Conservation (phyloP, 2,888 invertebrate species). For the Dioctria rufipes region DNA sequence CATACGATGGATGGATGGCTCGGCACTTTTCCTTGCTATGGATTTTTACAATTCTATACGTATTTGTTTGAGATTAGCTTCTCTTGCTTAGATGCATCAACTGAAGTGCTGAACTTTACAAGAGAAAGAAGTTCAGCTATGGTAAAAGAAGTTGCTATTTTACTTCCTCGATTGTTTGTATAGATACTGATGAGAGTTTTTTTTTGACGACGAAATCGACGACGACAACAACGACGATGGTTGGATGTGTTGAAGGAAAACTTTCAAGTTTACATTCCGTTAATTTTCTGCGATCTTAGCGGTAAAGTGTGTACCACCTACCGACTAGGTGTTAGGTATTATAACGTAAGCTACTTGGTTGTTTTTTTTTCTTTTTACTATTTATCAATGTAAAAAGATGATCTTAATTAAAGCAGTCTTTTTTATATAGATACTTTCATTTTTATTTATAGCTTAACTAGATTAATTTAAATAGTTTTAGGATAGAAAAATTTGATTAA, state of each 20-base stretch:
- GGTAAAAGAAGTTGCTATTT: background rate
- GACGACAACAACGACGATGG: too few relatives aligned
- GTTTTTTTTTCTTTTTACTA: too few relatives aligned
- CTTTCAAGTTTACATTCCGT: background rate
- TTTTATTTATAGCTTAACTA: too few relatives aligned
- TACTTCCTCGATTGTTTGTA: background rate
- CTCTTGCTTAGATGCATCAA: constrained; percentile 7
- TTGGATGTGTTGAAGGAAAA: background rate
- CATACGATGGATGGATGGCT: background rate
- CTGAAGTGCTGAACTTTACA: constrained; percentile 21
- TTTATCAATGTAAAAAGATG: too few relatives aligned
- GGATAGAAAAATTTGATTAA: too few relatives aligned
- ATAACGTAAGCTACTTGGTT: constrained; percentile 1
- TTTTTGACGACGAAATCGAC: background rate
- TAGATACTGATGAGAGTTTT: background rate
- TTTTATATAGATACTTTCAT: background rate
- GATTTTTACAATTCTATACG: background rate
- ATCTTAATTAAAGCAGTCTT: background rate
- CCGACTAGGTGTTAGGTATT: background rate
- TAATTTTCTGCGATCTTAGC: constrained; percentile 5
- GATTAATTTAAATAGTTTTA: too few relatives aligned
- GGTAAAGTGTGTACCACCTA: constrained; percentile 18
- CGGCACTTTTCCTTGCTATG: constrained; percentile 25
- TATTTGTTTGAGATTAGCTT: background rate
- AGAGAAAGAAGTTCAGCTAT: constrained; percentile 13